Evolutionary conservation across 2,888 invertebrate genomes (phyloP).

Genomic region (Choristoneura rosaceana): DNA sequence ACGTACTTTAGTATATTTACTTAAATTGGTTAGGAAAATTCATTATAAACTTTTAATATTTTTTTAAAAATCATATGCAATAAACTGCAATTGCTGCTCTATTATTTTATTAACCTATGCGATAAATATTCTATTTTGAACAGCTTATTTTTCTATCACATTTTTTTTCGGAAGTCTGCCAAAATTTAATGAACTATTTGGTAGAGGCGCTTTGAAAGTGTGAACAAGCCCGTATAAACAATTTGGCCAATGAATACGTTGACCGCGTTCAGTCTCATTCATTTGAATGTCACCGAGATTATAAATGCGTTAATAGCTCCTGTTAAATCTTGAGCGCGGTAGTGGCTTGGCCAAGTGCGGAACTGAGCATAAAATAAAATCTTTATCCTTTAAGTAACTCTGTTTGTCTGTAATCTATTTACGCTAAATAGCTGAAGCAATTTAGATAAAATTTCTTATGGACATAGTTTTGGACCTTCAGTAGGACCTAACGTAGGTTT

Average conservation of each 20-base stretch:
- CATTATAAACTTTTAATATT: neutral
- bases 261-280: conserved; percentile 28
- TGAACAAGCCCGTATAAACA: conserved; percentile 28
- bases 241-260: conserved; percentile 24
- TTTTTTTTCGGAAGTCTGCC: conserved; percentile 29
- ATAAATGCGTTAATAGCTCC: conserved; percentile 29
- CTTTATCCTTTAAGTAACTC: too few relatives aligned
- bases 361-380: neutral
- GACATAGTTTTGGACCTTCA: too few relatives aligned
- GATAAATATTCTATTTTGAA: conserved; percentile 12
- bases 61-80: neutral
- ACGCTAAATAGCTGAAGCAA: too few relatives aligned
- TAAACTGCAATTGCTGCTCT: too few relatives aligned
- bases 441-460: too few relatives aligned
- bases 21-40: neutral
- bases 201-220: conserved; percentile 14
- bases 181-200: conserved; percentile 24
- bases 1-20: too few relatives aligned
- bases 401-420: too few relatives aligned
- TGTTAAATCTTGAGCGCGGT: conserved; percentile 16
- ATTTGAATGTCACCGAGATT: conserved; percentile 37
- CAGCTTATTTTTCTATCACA: conserved; percentile 16
- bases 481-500: too few relatives aligned
- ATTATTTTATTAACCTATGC: neutral
- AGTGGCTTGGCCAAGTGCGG: neutral